Evolutionary conservation across 2,888 invertebrate genomes (phyloP).

Genomic region (Oscheius sp.): DNA sequence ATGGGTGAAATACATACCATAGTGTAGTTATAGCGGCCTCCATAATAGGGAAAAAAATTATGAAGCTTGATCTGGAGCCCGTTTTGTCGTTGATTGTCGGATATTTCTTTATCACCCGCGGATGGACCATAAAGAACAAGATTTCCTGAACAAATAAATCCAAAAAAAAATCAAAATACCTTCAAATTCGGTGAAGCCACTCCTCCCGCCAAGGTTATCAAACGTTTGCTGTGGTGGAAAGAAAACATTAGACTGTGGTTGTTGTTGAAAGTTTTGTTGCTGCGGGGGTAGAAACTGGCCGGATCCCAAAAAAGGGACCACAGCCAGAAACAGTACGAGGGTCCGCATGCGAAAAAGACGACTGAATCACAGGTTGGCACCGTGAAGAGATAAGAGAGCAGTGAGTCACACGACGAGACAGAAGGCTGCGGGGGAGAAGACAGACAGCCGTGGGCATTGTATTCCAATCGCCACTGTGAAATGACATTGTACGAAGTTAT

Average conservation of each 20-base stretch:
- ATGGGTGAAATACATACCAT: slow-evolving; percentile 52
- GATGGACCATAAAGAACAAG: slow-evolving; percentile 33
- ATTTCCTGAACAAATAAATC: slow-evolving; percentile 26
- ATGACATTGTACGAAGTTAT: no score
- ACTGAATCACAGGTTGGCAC: slow-evolving; percentile 22
- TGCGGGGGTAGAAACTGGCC: not conserved
- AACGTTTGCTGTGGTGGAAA: not conserved
- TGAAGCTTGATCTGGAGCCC: slow-evolving; percentile 43
- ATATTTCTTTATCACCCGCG: slow-evolving; percentile 31
- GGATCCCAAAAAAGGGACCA: not conserved
- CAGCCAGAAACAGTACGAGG: slow-evolving; percentile 19
- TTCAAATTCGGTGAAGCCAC: slow-evolving; percentile 10
- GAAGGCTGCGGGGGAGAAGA: no score
- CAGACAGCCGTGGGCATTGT: no score
- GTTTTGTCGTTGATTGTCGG: slow-evolving; percentile 29
- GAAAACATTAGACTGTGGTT: slow-evolving; percentile 6
- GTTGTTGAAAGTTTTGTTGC: not conserved
- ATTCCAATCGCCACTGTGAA: no score
- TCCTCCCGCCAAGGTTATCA: not conserved
- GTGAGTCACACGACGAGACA: not conserved
- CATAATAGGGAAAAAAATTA: slow-evolving; percentile 63
- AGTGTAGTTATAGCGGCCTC: slow-evolving; percentile 65
- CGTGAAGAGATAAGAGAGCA: slow-evolving; percentile 3
- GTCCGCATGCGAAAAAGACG: slow-evolving; percentile 24
- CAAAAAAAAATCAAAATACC: not conserved